Percentiles rank a stretch among this genome's conserved stretches.
Conservation (phyloP, 2,113 vertebrate species). For the Triplophysa rosa region DNA sequence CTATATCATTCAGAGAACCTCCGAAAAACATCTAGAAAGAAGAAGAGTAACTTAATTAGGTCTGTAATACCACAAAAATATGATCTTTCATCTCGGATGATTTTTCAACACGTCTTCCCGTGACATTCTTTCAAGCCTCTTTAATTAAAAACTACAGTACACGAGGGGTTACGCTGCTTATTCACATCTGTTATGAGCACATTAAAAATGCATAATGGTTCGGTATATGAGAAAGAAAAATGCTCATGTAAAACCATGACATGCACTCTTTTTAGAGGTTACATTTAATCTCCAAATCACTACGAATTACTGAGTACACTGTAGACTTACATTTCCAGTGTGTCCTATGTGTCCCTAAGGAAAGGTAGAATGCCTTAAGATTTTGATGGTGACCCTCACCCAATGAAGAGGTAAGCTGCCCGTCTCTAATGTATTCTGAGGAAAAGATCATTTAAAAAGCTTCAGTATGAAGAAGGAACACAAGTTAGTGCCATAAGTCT, state of each 20-base stretch:
- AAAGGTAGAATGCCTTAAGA: not conserved
- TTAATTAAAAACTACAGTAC: not conserved
- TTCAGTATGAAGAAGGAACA: not conserved
- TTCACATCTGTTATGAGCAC: constrained; percentile 12
- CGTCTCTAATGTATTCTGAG: not conserved
- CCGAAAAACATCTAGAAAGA: constrained; percentile 7
- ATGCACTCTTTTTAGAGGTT: too few relatives aligned
- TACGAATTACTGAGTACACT: too few relatives aligned
- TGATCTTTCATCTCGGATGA: constrained; percentile 20
- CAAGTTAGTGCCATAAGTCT: not conserved
- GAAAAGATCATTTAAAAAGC: too few relatives aligned
- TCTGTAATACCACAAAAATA: constrained; percentile 26
- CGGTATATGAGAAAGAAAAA: not conserved
- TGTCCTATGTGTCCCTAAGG: too few relatives aligned
- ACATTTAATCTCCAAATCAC: too few relatives aligned
- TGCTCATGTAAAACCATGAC: not conserved
- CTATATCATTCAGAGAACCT: not conserved
- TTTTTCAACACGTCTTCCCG: not conserved
- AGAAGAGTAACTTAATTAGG: constrained; percentile 10
- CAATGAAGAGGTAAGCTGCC: not conserved
- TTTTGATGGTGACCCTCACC: not conserved
- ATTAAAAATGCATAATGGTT: constrained; percentile 5
- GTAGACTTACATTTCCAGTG: too few relatives aligned
- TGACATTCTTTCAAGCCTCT: constrained; percentile 12
- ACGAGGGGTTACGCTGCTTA: not conserved